phyloP scores from a whole-genome alignment of 2,888 invertebrate genomes.

The Trypoxylon attenuatum region DNA sequence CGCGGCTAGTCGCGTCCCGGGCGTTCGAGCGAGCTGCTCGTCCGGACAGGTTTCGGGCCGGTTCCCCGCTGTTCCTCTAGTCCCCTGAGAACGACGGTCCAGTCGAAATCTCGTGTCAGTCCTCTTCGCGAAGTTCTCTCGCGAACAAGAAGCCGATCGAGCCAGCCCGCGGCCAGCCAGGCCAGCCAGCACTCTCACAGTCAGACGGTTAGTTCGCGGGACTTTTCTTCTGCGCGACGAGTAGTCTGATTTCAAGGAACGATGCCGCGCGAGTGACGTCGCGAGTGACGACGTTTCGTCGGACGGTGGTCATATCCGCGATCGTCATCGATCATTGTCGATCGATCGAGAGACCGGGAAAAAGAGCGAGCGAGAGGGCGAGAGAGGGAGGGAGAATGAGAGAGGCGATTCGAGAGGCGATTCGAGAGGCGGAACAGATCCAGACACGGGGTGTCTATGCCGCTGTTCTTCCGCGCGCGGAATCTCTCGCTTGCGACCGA shows the following conservation, averaged over 20 bases:
- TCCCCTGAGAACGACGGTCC: conserved; percentile 45
- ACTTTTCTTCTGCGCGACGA: not conserved
- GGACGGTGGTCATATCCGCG: too few relatives aligned
- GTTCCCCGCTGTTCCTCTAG: conserved; percentile 43
- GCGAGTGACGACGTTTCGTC: too few relatives aligned
- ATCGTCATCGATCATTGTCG: not conserved
- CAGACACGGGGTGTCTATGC: not conserved
- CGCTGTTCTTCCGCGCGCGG: not conserved
- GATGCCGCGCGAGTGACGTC: too few relatives aligned
- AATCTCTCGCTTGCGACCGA: conserved; percentile 12
- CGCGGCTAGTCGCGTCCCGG: conserved; percentile 74
- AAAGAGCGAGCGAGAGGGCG: not conserved
- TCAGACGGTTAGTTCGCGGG: conserved; percentile 40
- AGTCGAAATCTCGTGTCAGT: conserved; percentile 28
- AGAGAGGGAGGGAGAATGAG: not conserved
- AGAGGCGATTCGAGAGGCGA: too few relatives aligned
- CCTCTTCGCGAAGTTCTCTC: conserved; percentile 12
- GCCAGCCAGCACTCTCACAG: too few relatives aligned
- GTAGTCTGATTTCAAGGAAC: too few relatives aligned
- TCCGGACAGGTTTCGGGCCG: conserved; percentile 47
- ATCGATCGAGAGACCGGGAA: not conserved
- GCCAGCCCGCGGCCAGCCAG: too few relatives aligned
- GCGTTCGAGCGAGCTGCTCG: conserved; percentile 73
- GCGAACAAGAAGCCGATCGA: too few relatives aligned
- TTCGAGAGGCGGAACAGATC: too few relatives aligned